Conservation (phyloP, 2,888 invertebrate genomes). For the Phlogophora meticulosa region DNA sequence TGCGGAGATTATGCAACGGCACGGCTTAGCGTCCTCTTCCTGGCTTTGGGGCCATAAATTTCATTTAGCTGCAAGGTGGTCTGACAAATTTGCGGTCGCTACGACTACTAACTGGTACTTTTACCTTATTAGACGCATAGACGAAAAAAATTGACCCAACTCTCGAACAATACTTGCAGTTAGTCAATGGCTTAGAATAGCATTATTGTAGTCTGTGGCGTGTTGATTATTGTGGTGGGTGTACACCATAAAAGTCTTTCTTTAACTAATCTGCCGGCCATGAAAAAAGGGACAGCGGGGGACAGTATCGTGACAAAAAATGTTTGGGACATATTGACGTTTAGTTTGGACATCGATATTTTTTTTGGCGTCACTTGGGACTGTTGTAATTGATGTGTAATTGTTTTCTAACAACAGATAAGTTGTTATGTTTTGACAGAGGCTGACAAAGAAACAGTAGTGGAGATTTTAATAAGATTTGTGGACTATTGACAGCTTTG, state of each 20-base stretch:
- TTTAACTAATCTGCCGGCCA: conserved; percentile 65
- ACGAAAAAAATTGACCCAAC: conserved; percentile 62
- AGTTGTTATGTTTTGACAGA: conserved; percentile 80
- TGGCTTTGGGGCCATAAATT: conserved; percentile 88
- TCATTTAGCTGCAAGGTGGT: conserved; percentile 90
- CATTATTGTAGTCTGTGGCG: conserved; percentile 68
- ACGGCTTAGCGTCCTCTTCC: conserved; percentile 87
- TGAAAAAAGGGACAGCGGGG: conserved; percentile 63
- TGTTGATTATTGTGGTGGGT: conserved; percentile 65
- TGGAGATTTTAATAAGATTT: conserved; percentile 68
- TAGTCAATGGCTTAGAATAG: conserved; percentile 47
- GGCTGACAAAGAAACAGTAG: conserved; percentile 71
- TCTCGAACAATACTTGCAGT: conserved; percentile 56
- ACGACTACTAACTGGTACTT: conserved; percentile 76
- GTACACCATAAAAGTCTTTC: conserved; percentile 63
- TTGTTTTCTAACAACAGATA: conserved; percentile 80
- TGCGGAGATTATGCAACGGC: conserved; percentile 89
- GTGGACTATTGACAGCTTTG: conserved; percentile 59
- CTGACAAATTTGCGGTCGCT: conserved; percentile 90
- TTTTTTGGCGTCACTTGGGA: conserved; percentile 64
- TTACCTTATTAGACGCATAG: conserved; percentile 75
- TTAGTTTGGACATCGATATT: conserved; percentile 69
- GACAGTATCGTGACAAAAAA: conserved; percentile 63
- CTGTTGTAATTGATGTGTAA: conserved; percentile 80
- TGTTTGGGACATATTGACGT: conserved; percentile 58